Base-by-base conservation (phyloP, 2,888 invertebrate genomes). In the Sphinx pinastri region DNA sequence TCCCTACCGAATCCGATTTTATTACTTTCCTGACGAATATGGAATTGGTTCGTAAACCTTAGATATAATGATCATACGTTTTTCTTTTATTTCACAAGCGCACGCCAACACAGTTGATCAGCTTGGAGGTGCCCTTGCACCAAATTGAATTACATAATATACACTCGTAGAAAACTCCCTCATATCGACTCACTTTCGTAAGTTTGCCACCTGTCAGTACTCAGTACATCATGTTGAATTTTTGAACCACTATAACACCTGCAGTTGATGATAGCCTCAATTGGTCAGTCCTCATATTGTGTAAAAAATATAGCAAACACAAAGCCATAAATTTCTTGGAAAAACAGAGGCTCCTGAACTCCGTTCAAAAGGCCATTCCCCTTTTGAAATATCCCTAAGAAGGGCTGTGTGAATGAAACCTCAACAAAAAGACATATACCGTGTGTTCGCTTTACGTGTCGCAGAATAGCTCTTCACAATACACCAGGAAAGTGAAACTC, bases 401-500 rank as follows among this genome's bases (percentile, higher is more conserved):
- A 51, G 51, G 49, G 31, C 16, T 47, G n/a, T 25, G 31, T 60
- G 25, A n/a, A 69, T 81, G 78, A 80, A 81, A 78, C 71, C 74
- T 72, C 77, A 71, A 76, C 79, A 83, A 86, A 86, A 87, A 86
- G 80, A 74, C 82, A 81, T 75, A 80, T 74, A 77, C 80, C 77
- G 72, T 75, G 74, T 73, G 73, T 68, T 77, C 78, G 76, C 78
- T 84, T 80, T 81, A 80, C 80, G 75, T 76, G 78, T 75, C 75
- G 74, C 76, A 76, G 74, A 88, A 87, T 85, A 82, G 76, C 72
- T 76, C 84, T 83, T 79, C 81, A 88, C 84, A 88, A 85, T 84
- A 82, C 76, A 73, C 70, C 76, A 82, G 82, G 82, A 89, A 89
- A 89, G 90, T 88, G 88, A 89, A 88, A 91, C 88, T 85, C 75